phyloP scores from a whole-genome alignment of 2,888 invertebrate species.

The Synanthedon formicaeformis region DNA sequence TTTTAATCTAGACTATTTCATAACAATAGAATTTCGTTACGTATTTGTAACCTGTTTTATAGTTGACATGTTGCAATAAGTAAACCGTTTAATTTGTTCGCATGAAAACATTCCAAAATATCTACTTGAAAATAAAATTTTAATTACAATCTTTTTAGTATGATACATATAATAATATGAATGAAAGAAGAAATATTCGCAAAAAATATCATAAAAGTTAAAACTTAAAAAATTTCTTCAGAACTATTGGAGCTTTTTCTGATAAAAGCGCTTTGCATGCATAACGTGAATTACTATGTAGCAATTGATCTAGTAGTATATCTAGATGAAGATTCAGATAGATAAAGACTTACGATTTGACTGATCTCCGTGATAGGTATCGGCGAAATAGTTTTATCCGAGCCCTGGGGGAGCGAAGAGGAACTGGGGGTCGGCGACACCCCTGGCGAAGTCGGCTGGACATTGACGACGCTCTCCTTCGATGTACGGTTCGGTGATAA shows the following conservation, averaged over 20 bases:
- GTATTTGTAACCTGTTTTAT: no score
- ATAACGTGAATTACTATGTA: slow-evolving; percentile 15
- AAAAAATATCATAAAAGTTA: no score
- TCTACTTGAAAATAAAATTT: no score
- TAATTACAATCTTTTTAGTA: no score
- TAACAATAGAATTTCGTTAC: no score
- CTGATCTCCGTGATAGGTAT: slow-evolving; percentile 77
- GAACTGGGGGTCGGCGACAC: slow-evolving; percentile 74
- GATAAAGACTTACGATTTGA: slow-evolving; percentile 72
- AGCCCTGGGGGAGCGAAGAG: slow-evolving; percentile 69
- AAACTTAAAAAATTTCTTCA: not conserved
- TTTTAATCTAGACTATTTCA: no score
- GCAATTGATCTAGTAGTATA: not conserved
- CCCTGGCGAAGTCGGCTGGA: slow-evolving; percentile 65
- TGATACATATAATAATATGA: no score
- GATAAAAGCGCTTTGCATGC: slow-evolving; percentile 29
- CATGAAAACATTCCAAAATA: no score
- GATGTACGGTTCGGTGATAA: slow-evolving; percentile 84
- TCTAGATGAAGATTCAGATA: not conserved
- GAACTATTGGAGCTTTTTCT: not conserved
- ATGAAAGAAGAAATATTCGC: no score
- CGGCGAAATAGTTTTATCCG: slow-evolving; percentile 65
- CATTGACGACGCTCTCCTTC: slow-evolving; percentile 76
- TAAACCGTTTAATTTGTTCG: no score
- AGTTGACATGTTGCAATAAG: no score